These are phyloP conservation scores for Drosophila takahashii DNA, from an alignment of 1,140 invertebrate genomes.

Conservation along the genomic window DNA sequence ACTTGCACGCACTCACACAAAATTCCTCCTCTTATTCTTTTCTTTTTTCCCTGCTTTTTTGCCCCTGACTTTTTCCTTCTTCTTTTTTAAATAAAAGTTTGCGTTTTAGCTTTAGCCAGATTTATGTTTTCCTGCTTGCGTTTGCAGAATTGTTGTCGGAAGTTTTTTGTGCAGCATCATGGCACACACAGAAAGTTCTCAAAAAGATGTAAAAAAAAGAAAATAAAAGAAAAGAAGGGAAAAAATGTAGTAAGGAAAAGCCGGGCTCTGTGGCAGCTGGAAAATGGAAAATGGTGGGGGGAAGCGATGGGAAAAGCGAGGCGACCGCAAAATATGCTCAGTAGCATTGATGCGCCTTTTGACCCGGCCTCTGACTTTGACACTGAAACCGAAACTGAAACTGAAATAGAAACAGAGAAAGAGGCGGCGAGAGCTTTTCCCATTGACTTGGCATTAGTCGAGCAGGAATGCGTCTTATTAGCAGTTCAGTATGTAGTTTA, in stretches of 20 bases:
- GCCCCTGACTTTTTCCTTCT: constrained; percentile 20
- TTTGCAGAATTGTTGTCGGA: constrained; percentile 83
- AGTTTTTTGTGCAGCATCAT: constrained; percentile 82
- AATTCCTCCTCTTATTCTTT: constrained; percentile 32
- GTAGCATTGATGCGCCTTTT: constrained; percentile 64
- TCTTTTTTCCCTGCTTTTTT: background rate
- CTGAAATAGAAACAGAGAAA: constrained; percentile 9
- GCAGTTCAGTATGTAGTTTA: background rate
- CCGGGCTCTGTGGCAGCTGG: constrained; percentile 33
- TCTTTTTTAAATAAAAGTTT: constrained; percentile 79
- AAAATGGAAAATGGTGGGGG: constrained; percentile 18
- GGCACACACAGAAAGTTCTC: constrained; percentile 61
- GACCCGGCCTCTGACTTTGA: constrained; percentile 46
- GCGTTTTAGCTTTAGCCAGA: constrained; percentile 82
- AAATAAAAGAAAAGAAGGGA: constrained; percentile 6
- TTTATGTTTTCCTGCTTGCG: constrained; percentile 82
- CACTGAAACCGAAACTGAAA: constrained; percentile 24
- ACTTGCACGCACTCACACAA: constrained; percentile 67
- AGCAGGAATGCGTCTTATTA: constrained; percentile 32
- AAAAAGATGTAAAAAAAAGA: constrained; percentile 35
- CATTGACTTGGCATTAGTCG: constrained; percentile 44
- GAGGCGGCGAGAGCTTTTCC: constrained; percentile 32
- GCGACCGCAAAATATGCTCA: constrained; percentile 62
- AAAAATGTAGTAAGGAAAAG: constrained; percentile 5
- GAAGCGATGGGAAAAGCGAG: background rate